Evolutionary conservation across 2,113 vertebrate genomes (phyloP), one percentile per base, ranked within the genome.

Genomic region (Colistium nudipinnis): DNA sequence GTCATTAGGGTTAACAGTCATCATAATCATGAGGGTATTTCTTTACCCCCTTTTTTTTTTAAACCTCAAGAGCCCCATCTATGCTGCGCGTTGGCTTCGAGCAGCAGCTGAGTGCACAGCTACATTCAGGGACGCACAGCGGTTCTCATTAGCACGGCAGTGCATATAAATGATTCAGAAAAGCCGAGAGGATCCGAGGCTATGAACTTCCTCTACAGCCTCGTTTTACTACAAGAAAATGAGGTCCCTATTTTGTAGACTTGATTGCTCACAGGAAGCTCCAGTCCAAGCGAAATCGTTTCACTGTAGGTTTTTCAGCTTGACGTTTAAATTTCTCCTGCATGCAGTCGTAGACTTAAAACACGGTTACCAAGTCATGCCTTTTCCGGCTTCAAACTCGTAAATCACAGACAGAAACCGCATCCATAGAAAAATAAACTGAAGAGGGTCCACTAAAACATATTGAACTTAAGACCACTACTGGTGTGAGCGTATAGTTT

Each of bases 161-260:
- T 1, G 7, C 51, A 14, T 62, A 85, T 89, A 77, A 87, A 89
- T 88, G 85, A 87, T 88, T 87, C 78, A 86, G 55, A 49, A 30
- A 75, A 77, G 81, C 71, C 7, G 33, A 73, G 71, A 81, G 69
- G 49, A 81, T 67, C 65, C 4, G 25, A 76, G 52, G 60, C 35
- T 68, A 20, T 20, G 12, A 54, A 62, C 28, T 69, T 78, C 38
- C 35, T 67, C 76, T 64, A 24, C 49, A 66, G 44, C 48, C 49
- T 63, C 59, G 63, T 44, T 62, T 70, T 56, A 78, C 75, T 56
- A 73, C 59, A 48, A 70, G 64, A 70, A 86, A 85, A 86, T 30
- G 59, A 81, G 82, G 84, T 83, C 85, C 79, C 44, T 47, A 35
- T 52, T 63, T 65, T 81, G 62, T 75, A 69, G 66, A 65, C 76